These are phyloP conservation scores for Campopleginae sp. DNA, from an alignment of 2,888 invertebrate species.

Conservation along the genomic window DNA sequence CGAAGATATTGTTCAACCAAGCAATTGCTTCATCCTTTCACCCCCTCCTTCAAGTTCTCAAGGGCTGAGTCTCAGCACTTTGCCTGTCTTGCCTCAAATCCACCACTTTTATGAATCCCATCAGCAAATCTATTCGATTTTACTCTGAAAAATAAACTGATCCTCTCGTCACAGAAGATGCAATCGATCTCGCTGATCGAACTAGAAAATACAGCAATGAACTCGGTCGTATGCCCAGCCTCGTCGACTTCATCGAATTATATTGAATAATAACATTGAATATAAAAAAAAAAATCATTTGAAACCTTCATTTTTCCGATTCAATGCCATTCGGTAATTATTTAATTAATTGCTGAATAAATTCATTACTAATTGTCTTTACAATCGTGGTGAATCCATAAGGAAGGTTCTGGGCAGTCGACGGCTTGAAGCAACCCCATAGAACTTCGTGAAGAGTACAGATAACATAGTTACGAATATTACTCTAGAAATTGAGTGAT, in stretches of 20 bases:
- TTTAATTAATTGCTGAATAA: too few species aligned
- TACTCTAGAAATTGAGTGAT: too few species aligned
- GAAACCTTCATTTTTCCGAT: too few species aligned
- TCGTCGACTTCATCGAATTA: background rate
- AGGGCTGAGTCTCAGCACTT: background rate
- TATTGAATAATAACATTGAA: too few species aligned
- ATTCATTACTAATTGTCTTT: too few species aligned
- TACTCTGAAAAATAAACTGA: slow-evolving; percentile 38
- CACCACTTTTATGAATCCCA: slow-evolving; percentile 45
- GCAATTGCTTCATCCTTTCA: slow-evolving; percentile 31
- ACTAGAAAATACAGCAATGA: slow-evolving; percentile 15
- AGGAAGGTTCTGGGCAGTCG: too few species aligned
- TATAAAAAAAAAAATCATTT: background rate
- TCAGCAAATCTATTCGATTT: slow-evolving; percentile 40
- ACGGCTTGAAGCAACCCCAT: too few species aligned
- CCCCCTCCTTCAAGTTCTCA: background rate
- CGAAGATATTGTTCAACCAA: slow-evolving; percentile 44
- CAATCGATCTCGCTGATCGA: slow-evolving; percentile 38
- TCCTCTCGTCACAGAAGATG: background rate
- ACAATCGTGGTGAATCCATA: too few species aligned
- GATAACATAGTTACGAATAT: too few species aligned
- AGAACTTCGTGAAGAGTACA: too few species aligned
- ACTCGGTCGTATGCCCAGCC: slow-evolving; percentile 5
- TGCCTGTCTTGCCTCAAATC: slow-evolving; percentile 29
- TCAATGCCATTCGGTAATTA: too few species aligned